Base-by-base conservation (phyloP, 1,140 invertebrate species). In the Akabosia matsudoensis region DNA sequence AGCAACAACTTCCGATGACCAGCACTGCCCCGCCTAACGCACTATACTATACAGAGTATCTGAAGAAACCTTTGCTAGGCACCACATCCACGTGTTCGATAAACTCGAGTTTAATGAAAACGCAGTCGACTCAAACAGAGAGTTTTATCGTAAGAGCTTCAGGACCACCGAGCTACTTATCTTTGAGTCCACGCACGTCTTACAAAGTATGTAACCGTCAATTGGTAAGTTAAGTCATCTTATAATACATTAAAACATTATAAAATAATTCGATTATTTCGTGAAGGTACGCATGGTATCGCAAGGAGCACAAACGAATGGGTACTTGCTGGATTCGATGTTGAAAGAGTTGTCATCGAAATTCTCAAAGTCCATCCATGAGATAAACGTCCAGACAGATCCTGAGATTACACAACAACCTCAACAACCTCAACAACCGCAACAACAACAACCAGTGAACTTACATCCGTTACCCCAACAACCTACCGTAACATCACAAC, bases 111-210 rank as follows among this genome's bases (percentile, higher is more conserved):
- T 22, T 91, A 0, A 96, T 95, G 93, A 92, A 94, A 82, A 95
- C 94, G 0, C 94, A 96, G 86, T 94, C 94, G 0, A 96, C 94
- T 0, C 94, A 97, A 85, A 97, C 95, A 30, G 94, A 96, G 84
- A 87, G 79, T n/a, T 82, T 82, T 54, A 83, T 81, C 16, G 77
- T 78, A 0, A 72, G 80, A 54, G 80, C 80, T n/a, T 75, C 73
- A 54, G 74, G 80, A 7, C 88, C 89, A 61, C 90, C 92, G 1
- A 90, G 91, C 80, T 89, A 91, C 81, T 85, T 92, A 75, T 92
- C 91, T 13, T 84, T 95, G 3, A 94, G 92, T 85, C 93, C 92
- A 4, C 84, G 91, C 33, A 88, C 88, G 0, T 87, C 88, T 26
- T 88, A 88, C 70, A 87, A 88, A 85, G 90, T 91, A 85, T 84